Evolutionary conservation across 2,113 vertebrate genomes (phyloP).

Genomic region (Zosterops japonicus): DNA sequence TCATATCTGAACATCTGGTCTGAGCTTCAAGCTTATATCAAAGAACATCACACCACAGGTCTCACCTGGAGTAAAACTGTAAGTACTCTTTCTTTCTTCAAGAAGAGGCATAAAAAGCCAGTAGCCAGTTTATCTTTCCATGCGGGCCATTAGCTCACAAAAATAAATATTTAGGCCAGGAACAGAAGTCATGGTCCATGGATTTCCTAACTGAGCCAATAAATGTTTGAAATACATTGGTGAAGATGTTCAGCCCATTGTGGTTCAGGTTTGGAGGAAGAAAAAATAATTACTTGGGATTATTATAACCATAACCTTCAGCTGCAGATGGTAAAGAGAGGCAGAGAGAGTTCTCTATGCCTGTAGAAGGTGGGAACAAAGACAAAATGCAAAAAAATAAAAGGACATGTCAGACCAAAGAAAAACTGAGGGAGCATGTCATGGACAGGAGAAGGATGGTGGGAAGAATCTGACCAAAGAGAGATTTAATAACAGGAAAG

Average conservation of each 20-base stretch:
- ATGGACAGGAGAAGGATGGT: not conserved
- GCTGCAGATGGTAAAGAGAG: not conserved
- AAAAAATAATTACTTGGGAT: not conserved
- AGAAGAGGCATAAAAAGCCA: not conserved
- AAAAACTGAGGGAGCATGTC: not conserved
- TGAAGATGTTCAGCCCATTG: not conserved
- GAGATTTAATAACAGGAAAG: not conserved
- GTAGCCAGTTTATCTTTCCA: not conserved
- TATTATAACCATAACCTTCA: not conserved
- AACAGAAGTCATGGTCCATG: not conserved
- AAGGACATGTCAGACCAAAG: not conserved
- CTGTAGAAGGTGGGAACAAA: not conserved
- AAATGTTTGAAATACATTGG: not conserved
- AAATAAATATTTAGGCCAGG: not conserved
- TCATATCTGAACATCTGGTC: conserved; percentile 94
- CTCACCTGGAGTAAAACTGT: conserved; percentile 92
- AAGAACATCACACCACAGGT: conserved; percentile 91
- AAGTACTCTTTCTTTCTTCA: conserved; percentile 65
- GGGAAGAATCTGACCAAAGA: not conserved
- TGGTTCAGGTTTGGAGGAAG: not conserved
- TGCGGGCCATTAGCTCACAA: not conserved
- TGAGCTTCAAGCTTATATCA: conserved; percentile 92
- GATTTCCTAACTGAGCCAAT: not conserved
- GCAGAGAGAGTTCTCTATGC: not conserved
- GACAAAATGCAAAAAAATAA: not conserved